Evolutionary conservation across 2,113 vertebrate species (phyloP).

Genomic region (Thomomys bottae): DNA sequence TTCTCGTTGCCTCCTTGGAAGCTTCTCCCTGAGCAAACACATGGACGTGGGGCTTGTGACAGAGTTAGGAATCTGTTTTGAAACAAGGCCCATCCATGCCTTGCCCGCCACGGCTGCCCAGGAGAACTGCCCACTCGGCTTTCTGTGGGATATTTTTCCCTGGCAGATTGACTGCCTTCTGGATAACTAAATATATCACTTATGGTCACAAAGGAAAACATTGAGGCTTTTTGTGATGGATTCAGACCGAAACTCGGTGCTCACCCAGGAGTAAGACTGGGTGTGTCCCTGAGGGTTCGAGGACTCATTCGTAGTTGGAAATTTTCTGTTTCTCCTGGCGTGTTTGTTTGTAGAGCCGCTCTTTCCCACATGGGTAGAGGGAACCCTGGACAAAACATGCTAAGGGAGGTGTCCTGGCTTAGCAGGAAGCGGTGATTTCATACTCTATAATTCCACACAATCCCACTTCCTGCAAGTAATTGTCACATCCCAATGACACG

Average conservation of each 20-base stretch:
- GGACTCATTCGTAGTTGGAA: constrained; percentile 27
- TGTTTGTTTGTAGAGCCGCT: constrained; percentile 58
- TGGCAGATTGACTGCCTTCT: constrained; percentile 74
- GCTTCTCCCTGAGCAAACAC: constrained; percentile 73
- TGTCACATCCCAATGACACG: constrained; percentile 38
- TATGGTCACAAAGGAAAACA: constrained; percentile 77
- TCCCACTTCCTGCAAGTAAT: constrained; percentile 54
- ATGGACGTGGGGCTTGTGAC: constrained; percentile 66
- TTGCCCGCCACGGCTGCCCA: constrained; percentile 59
- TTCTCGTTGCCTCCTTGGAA: constrained; percentile 62
- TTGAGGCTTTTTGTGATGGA: constrained; percentile 67
- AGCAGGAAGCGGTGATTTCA: constrained; percentile 43
- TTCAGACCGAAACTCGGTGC: constrained; percentile 54
- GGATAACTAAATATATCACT: constrained; percentile 79
- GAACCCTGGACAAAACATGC: neutral
- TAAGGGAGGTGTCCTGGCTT: constrained; percentile 46
- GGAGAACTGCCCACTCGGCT: constrained; percentile 58
- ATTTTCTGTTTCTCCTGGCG: constrained; percentile 52
- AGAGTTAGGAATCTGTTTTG: constrained; percentile 71
- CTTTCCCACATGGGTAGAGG: constrained; percentile 32
- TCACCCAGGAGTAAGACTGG: neutral
- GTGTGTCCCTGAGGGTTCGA: neutral
- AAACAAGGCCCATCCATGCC: constrained; percentile 64
- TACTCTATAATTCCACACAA: constrained; percentile 41
- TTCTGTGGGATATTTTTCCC: constrained; percentile 75